Evolutionary conservation across 2,113 vertebrate species (phyloP).

Genomic region (Campylorhamphus procurvoides): DNA sequence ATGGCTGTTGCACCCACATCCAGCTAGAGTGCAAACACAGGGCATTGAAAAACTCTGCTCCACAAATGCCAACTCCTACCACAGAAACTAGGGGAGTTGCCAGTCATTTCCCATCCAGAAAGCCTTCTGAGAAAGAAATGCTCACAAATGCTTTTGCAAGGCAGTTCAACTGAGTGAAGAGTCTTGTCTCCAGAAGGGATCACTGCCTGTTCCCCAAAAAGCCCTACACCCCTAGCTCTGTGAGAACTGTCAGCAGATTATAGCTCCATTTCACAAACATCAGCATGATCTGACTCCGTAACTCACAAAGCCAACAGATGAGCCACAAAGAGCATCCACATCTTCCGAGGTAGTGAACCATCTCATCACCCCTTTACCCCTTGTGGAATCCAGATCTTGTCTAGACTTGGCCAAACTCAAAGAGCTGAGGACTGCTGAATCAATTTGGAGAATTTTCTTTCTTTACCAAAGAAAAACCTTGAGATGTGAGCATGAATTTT

Average conservation of each 20-base stretch:
- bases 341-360: background rate
- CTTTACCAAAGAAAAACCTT: background rate
- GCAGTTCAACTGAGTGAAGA: background rate
- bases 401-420: background rate
- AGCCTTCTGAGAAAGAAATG: background rate
- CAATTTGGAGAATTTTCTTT: background rate
- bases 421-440: background rate
- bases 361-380: background rate
- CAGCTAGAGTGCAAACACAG: slow-evolving; percentile 64
- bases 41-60: slow-evolving; percentile 46
- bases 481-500: background rate
- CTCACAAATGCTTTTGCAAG: background rate
- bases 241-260: background rate
- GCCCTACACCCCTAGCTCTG: background rate
- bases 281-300: background rate
- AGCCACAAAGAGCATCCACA: background rate
- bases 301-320: background rate
- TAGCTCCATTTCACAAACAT: background rate
- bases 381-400: background rate
- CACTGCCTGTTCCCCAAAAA: background rate
- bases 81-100: background rate
- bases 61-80: background rate
- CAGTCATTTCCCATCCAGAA: background rate
- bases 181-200: background rate
- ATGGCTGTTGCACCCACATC: slow-evolving; percentile 65